phyloP scores from a whole-genome alignment of 2,888 invertebrate species.

The Phoenoteleia sp. region DNA sequence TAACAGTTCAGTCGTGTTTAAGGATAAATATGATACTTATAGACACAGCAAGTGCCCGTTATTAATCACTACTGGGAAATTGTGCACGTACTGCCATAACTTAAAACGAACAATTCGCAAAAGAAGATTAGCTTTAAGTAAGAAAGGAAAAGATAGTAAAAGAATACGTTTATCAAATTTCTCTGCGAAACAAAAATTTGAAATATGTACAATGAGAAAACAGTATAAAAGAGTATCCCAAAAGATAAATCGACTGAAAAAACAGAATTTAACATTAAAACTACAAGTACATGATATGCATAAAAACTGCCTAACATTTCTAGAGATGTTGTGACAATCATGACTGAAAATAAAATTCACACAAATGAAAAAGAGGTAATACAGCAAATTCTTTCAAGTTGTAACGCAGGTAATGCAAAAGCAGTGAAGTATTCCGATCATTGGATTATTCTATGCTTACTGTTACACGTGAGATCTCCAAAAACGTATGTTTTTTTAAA shows the following conservation, averaged over 20 bases:
- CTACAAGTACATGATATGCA: too few relatives aligned
- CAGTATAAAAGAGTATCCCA: too few relatives aligned
- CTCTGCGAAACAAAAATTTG: neutral
- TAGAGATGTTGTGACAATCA: too few relatives aligned
- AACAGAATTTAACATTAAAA: too few relatives aligned
- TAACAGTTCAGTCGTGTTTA: neutral
- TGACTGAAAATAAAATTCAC: too few relatives aligned
- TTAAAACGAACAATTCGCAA: neutral
- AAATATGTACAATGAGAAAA: neutral
- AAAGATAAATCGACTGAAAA: too few relatives aligned
- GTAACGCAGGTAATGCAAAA: too few relatives aligned
- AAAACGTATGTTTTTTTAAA: neutral
- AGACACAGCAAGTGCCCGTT: neutral
- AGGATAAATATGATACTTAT: neutral
- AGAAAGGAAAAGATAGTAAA: neutral
- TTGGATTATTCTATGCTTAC: neutral
- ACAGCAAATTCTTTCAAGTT: too few relatives aligned
- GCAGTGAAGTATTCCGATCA: too few relatives aligned
- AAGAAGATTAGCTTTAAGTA: neutral
- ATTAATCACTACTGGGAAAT: neutral
- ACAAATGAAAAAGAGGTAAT: too few relatives aligned
- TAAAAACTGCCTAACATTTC: too few relatives aligned
- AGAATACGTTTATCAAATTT: neutral
- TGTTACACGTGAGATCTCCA: neutral
- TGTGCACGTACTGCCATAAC: neutral